Percentiles rank a stretch among this genome's conserved stretches.
These are phyloP conservation scores for Napeogenes inachia DNA, from an alignment of 2,888 invertebrate genomes.

Conservation along the genomic window DNA sequence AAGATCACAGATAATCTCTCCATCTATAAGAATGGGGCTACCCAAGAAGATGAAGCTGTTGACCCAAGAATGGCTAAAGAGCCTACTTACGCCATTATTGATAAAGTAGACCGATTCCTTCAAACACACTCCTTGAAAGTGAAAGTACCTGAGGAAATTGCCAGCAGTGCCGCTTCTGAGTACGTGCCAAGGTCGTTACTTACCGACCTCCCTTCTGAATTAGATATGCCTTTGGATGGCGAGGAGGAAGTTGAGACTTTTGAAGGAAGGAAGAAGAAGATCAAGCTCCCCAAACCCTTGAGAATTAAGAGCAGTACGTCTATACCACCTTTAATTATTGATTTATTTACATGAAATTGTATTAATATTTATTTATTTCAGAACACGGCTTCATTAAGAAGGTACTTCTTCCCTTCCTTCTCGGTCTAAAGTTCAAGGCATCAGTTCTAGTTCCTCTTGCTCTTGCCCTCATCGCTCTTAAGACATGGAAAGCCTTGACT, in stretches of 20 bases:
- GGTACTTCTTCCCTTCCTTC: slow-evolving; percentile 88
- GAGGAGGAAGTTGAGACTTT: slow-evolving; percentile 66
- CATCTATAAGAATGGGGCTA: slow-evolving; percentile 80
- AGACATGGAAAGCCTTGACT: slow-evolving; percentile 93
- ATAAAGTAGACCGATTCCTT: slow-evolving; percentile 85
- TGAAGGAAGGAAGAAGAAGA: slow-evolving; percentile 73
- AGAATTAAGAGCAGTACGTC: slow-evolving; percentile 72
- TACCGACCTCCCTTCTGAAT: slow-evolving; percentile 80
- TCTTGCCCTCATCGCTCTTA: slow-evolving; percentile 88
- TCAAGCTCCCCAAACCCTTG: slow-evolving; percentile 72
- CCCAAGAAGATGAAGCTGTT: slow-evolving; percentile 56
- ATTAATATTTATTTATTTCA: slow-evolving; percentile 51
- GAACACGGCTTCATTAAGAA: slow-evolving; percentile 90
- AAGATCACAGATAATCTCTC: slow-evolving; percentile 86
- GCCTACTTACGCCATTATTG: slow-evolving; percentile 79
- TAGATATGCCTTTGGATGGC: slow-evolving; percentile 83
- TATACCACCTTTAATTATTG: slow-evolving; percentile 4
- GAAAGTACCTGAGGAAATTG: slow-evolving; percentile 82
- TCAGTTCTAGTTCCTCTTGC: slow-evolving; percentile 89
- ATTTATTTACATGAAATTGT: background rate
- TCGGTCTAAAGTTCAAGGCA: slow-evolving; percentile 91
- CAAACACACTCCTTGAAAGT: slow-evolving; percentile 86
- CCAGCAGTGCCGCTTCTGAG: slow-evolving; percentile 75
- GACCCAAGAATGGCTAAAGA: slow-evolving; percentile 75
- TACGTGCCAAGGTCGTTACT: slow-evolving; percentile 82